Percentiles rank a stretch among this genome's conserved stretches.
These are phyloP conservation scores for Brienomyrus brachyistius DNA, from an alignment of 2,113 vertebrate species.

Conservation along the genomic window DNA sequence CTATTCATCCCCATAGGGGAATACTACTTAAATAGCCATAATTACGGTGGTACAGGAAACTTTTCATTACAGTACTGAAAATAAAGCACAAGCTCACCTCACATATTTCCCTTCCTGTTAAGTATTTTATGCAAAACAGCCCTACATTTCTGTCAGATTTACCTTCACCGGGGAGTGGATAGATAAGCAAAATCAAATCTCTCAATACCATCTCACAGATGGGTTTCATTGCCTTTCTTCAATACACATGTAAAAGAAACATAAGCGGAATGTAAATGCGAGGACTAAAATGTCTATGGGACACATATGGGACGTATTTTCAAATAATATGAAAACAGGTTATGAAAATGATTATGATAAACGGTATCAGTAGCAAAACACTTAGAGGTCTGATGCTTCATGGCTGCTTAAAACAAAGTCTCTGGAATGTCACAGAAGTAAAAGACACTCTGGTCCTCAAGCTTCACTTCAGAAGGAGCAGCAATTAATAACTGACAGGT, in stretches of 20 bases:
- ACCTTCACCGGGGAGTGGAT: not conserved
- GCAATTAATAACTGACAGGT: slow-evolving; percentile 69
- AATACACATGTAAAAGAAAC: not conserved
- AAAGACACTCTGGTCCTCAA: not conserved
- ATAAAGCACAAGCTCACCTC: not conserved
- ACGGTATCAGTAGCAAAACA: not conserved
- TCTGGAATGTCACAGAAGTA: not conserved
- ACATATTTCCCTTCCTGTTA: not conserved
- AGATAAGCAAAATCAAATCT: not conserved
- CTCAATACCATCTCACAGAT: not conserved
- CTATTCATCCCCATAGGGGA: not conserved
- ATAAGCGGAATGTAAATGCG: not conserved
- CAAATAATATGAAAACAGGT: not conserved
- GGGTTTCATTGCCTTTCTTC: not conserved
- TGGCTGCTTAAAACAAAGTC: not conserved
- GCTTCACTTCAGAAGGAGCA: slow-evolving; percentile 46
- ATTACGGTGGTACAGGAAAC: not conserved
- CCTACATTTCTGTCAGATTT: not conserved
- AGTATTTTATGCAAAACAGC: not conserved
- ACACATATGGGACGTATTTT: not conserved
- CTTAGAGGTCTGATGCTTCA: not conserved
- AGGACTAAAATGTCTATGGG: not conserved
- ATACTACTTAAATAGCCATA: not conserved
- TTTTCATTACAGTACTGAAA: not conserved
- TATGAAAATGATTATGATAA: not conserved